Base-by-base conservation (phyloP, 2,797 vertebrate species). In the Chaetophractus vellerosus region DNA sequence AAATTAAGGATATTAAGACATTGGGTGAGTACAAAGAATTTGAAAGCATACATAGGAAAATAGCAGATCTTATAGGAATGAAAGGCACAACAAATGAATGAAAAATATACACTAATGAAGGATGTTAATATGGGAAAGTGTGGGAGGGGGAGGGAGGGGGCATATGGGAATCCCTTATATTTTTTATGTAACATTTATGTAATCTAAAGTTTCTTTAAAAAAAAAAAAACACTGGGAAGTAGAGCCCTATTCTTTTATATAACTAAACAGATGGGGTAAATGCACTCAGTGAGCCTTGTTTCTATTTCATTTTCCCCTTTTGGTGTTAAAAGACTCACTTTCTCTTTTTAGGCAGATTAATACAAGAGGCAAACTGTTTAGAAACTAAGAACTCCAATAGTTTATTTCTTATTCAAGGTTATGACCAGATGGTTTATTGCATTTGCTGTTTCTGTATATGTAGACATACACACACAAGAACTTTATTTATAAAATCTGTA, bases 341-440 rank as follows among this genome's bases (percentile, higher is more conserved):
- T 64, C 5, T 66, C 71, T 45, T 64, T 88, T 66, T 18, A 88
- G 74, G 28, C 33, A 68, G 28, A 52, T 50, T 41, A 93, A 85
- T 28, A 72, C 36, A 96, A 82, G 33, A 78, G 24, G 75, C 66
- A 75, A 92, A 59, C 55, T 55, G 33, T 41, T 82, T 55, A 90
- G 33, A 97, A 96, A 95, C 26, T 14, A 93, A 41, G 61, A 86
- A 38, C n/a, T 75, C 38, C 36, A 50, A 38, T 0, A 48, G 74
- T 90, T 95, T 96, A 90, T 93, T 94, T 94, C 50, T 71, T 83
- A 48, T 57, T 79, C 64, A 76, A 76, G 55, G 59, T 72, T 55
- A 63, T 48, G 81, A 71, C 50, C 86, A 48, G 80, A 88, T 74
- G 48, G 26, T 95, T 94, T 94, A 94, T 87, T 94, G 94, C 90